Evolutionary conservation across 1,140 invertebrate species (phyloP).

Genomic region (Cherax destructor): DNA sequence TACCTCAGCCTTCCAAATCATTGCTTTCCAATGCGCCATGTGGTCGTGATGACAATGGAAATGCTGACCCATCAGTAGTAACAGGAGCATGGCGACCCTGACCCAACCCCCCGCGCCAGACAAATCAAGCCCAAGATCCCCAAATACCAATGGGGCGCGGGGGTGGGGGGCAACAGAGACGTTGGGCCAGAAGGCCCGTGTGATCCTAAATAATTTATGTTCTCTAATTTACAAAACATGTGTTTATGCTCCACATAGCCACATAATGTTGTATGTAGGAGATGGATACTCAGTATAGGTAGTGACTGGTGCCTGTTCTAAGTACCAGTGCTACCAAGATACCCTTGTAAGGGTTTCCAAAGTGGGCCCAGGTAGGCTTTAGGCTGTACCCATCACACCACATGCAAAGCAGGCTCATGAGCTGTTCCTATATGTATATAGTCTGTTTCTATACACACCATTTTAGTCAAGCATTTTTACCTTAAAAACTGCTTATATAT

Average conservation of each 20-base stretch:
- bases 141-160: conserved; percentile 47
- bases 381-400: conserved; percentile 54
- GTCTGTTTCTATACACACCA: conserved; percentile 40
- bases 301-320: conserved; percentile 46
- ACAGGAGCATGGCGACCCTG: conserved; percentile 61
- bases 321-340: conserved; percentile 29
- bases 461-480: conserved; percentile 45
- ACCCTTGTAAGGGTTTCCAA: conserved; percentile 12
- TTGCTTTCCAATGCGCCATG: conserved; percentile 65
- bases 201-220: conserved; percentile 46
- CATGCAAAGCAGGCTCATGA: conserved; percentile 30
- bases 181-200: conserved; percentile 38
- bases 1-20: conserved; percentile 71
- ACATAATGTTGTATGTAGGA: conserved; percentile 56
- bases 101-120: conserved; percentile 47
- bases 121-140: conserved; percentile 53
- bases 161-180: conserved; percentile 39
- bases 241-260: conserved; percentile 46
- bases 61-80: conserved; percentile 53
- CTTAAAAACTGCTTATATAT: conserved; percentile 27
- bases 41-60: conserved; percentile 71
- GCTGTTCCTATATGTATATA: conserved; percentile 58
- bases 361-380: conserved; percentile 37
- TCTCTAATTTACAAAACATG: conserved; percentile 31
- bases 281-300: conserved; percentile 17